Evolutionary conservation across 2,113 vertebrate species (phyloP), one percentile per base, ranked within the genome.

Genomic region (Sterrhoptilus dennistouni): DNA sequence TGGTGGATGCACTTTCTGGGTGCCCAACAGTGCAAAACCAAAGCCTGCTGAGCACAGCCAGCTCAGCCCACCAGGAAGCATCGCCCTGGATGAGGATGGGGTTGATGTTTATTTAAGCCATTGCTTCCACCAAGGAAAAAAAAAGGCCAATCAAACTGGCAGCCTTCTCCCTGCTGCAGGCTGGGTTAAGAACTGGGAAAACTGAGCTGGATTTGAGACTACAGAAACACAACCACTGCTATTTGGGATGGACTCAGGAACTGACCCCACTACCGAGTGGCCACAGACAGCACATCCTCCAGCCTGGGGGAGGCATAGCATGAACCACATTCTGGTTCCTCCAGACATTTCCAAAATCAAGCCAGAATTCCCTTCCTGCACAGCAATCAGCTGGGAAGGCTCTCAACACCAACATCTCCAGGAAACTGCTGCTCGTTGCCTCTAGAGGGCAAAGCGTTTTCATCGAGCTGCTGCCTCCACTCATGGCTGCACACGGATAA

Each of bases 361-460:
- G 24, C 45, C 68, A 29, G 31, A 33, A 81, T 52, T 47, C 59
- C 42, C 35, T 23, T 33, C 14, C 63, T 4, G 4, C 14, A 0
- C 23, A 33, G 29, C 5, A 4, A 47, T 52, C 21, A 6, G 20
- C 1, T 0, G 45, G 8, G 11, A 45, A 47, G 45, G 29, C 38
- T 74, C 5, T 0, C 31, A n/a, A 9, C 7, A n/a, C 36, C 44
- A 18, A 56, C 68, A 63, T 38, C 23, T 9, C 14, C 56, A 12
- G 49, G 89, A 56, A 82, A 60, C 29, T 90, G 84, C 91, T 47
- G 66, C 79, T 68, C 8, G 0, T 42, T 61, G 75, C 95, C 95
- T 96, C 91, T 96, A 97, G 96, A 81, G 95, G 97, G 95, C 93
- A 95, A 97, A 93, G 76, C 12, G 5, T 47, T 63, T 59, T 77